phyloP scores from a whole-genome alignment of 2,888 invertebrate species.

The Temnothorax ravouxi region DNA sequence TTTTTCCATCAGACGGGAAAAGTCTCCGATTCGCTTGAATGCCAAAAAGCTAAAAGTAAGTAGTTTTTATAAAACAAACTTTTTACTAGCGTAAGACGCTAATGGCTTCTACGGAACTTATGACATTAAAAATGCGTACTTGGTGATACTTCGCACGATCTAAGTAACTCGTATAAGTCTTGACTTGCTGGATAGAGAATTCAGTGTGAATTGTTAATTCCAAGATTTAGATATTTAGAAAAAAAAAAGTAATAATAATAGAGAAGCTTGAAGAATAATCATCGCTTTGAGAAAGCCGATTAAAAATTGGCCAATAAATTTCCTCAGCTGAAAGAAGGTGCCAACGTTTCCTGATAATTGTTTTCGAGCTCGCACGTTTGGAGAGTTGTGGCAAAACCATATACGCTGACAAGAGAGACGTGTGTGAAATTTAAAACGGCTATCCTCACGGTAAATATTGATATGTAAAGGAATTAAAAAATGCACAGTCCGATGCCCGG shows the following conservation, averaged over 20 bases:
- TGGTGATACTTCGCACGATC: background rate
- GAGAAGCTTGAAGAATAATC: background rate
- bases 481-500: slow-evolving; percentile 23
- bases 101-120: slow-evolving; percentile 77
- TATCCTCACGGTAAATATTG: slow-evolving; percentile 8
- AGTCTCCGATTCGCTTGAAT: slow-evolving; percentile 41
- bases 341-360: background rate
- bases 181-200: background rate
- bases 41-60: slow-evolving; percentile 43
- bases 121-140: slow-evolving; percentile 37
- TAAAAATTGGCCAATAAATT: slow-evolving; percentile 12
- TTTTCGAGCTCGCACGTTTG: background rate
- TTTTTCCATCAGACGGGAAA: background rate
- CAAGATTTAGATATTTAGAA: background rate
- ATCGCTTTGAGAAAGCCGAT: background rate
- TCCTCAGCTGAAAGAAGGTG: background rate
- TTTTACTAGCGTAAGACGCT: slow-evolving; percentile 76
- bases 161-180: slow-evolving; percentile 1
- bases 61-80: slow-evolving; percentile 76
- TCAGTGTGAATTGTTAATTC: background rate
- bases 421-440: background rate
- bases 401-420: background rate
- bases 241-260: background rate
- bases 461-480: slow-evolving; percentile 41
- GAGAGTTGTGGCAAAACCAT: background rate